These are phyloP conservation scores for Cactoblastis cactorum DNA, from an alignment of 2,888 invertebrate species.

Conservation along the genomic window DNA sequence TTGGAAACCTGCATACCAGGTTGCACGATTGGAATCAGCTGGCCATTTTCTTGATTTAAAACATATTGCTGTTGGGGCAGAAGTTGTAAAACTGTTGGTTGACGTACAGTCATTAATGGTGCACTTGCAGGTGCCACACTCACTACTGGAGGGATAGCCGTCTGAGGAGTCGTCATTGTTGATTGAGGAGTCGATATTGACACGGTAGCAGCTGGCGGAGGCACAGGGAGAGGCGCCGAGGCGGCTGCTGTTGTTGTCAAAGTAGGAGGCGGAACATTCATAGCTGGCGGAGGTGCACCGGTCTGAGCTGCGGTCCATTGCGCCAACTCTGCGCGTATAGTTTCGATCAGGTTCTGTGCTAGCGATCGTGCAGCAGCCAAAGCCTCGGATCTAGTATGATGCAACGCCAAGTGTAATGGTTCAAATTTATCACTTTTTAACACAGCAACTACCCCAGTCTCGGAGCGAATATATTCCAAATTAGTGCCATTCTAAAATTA, in stretches of 20 bases:
- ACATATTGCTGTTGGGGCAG: conserved; percentile 72
- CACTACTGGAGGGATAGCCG: conserved; percentile 60
- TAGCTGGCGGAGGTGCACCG: conserved; percentile 63
- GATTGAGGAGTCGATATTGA: conserved; percentile 50
- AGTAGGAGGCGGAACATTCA: conserved; percentile 63
- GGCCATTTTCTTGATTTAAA: conserved; percentile 69
- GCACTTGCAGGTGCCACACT: conserved; percentile 60
- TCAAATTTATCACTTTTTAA: conserved; percentile 84
- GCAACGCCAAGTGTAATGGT: conserved; percentile 86
- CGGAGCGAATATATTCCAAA: conserved; percentile 87
- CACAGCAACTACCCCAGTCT: conserved; percentile 88
- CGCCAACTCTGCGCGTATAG: conserved; percentile 81
- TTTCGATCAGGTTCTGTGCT: conserved; percentile 88
- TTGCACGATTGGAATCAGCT: conserved; percentile 72
- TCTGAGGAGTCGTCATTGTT: conserved; percentile 46
- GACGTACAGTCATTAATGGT: conserved; percentile 70
- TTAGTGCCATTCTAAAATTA: conserved; percentile 80
- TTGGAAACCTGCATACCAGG: conserved; percentile 69
- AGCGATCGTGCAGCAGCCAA: conserved; percentile 85
- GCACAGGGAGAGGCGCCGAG: conserved; percentile 53
- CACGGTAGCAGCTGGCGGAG: conserved; percentile 51
- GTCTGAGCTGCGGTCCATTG: conserved; percentile 71
- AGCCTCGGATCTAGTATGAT: conserved; percentile 85
- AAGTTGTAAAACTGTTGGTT: conserved; percentile 65
- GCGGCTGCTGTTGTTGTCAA: conserved; percentile 51